Evolutionary conservation across 2,113 vertebrate genomes (phyloP), one percentile per base, ranked within the genome.

Genomic region (Leptobrachium leishanense): DNA sequence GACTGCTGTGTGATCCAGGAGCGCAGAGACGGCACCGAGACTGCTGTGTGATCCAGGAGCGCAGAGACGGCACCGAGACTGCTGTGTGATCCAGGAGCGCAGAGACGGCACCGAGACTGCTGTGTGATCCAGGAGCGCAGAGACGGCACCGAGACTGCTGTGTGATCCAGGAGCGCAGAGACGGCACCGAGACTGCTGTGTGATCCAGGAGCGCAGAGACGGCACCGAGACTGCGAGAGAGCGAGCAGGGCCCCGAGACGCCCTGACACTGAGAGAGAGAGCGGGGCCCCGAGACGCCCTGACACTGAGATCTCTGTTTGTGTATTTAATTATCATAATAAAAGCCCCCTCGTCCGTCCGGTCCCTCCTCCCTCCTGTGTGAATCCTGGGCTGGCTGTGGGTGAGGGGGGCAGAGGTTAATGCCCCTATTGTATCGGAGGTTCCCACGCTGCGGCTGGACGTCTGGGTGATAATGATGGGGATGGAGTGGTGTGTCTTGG

Each of bases 241-340:
- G 10, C 4, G 62, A n/a, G n/a, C n/a, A n/a, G 31, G n/a, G 15
- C 62, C 62, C 15, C 2, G 62, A 64, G 62, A 64, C 62, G 39
- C n/a, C 62, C 62, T 2, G 10, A 15, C 55, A 13, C 55, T 59
- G 55, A 2, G 46, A 50, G 4, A n/a, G n/a, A 31, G 20, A 31
- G 20, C 20, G 20, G 55, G 10, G 9, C 55, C 55, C 10, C 3
- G 55, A 59, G 55, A 59, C 55, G 13, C 9, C 55, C 39, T 43
- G 41, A 44, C 66, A 68, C 66, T 68, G 68, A 15, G 57, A 68
- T 72, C 68, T 41, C 57, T 65, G 67, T 72, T 72, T 59, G n/a
- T 31, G n/a, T 68, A 15, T 20, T 12, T 39, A 43, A 31, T 79
- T 79, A 72, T 4, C 76, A 79, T 79, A 31, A 79, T 68, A 79